Percentiles rank a stretch among this genome's conserved stretches.
Conservation (phyloP, 2,113 vertebrate genomes). For the Pteruthius melanotis region DNA sequence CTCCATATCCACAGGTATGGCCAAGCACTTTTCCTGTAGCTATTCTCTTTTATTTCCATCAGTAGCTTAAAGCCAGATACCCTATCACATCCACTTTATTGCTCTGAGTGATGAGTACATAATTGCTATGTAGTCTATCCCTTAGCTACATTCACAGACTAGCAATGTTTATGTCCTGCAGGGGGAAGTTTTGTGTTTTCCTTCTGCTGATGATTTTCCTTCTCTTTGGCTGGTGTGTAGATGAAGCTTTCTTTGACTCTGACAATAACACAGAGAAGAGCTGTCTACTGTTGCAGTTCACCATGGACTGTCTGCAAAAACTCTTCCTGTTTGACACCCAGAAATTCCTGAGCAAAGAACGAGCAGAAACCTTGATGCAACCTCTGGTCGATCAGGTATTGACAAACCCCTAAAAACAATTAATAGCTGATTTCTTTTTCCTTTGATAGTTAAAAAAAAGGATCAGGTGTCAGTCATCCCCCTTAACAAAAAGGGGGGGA, state of each 20-base stretch:
- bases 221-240: conserved; percentile 52
- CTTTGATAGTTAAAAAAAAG: neutral
- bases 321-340: conserved; percentile 92
- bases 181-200: neutral
- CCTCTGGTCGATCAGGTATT: conserved; percentile 92
- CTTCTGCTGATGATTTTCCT: neutral
- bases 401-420: neutral
- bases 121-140: neutral
- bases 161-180: neutral
- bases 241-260: conserved; percentile 78
- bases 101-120: neutral
- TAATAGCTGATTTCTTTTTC: neutral
- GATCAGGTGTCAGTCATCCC: neutral
- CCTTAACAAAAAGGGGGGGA: neutral
- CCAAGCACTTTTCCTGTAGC: neutral
- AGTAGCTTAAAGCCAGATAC: neutral
- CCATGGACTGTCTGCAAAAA: conserved; percentile 86
- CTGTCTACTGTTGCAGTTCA: conserved; percentile 77
- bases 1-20: neutral
- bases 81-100: neutral
- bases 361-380: conserved; percentile 84
- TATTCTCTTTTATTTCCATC: neutral
- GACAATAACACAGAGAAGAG: conserved; percentile 77
- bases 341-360: conserved; percentile 88
- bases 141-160: neutral